A percentile compares a stretch with the other conserved stretches of the same genome.
These are phyloP conservation scores for Bucco capensis DNA, from an alignment of 2,113 vertebrate species.

Conservation along the genomic window DNA sequence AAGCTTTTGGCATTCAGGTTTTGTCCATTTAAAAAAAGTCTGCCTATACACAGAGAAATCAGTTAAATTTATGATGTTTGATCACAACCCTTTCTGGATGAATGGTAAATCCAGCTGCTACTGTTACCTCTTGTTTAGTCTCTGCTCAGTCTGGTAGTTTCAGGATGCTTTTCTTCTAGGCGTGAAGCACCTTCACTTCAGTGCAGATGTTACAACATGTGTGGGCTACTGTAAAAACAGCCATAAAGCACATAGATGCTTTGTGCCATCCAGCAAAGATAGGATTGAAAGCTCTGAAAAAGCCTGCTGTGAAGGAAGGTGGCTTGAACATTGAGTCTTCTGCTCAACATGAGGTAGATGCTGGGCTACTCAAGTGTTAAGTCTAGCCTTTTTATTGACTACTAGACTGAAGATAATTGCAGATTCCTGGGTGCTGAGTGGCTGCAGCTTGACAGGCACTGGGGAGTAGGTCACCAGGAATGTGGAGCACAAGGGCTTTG, in stretches of 20 bases:
- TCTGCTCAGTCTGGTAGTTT: neutral
- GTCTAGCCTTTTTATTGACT: slow-evolving; percentile 15
- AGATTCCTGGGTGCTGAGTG: slow-evolving; percentile 63
- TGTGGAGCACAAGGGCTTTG: slow-evolving; percentile 30
- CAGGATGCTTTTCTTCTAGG: neutral
- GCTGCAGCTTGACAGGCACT: neutral
- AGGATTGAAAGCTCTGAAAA: neutral
- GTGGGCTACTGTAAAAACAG: neutral
- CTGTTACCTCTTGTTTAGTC: neutral
- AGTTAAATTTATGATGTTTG: neutral
- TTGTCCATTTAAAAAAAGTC: neutral
- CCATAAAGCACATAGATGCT: neutral
- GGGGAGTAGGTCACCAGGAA: slow-evolving; percentile 29
- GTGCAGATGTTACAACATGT: neutral
- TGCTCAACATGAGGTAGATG: neutral
- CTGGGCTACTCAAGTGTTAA: neutral
- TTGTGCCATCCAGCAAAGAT: neutral
- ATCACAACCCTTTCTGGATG: neutral
- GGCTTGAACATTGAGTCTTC: neutral
- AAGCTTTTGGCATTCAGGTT: neutral
- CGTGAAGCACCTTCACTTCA: neutral
- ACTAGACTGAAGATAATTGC: slow-evolving; percentile 55
- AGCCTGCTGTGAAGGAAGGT: neutral
- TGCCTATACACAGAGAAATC: neutral
- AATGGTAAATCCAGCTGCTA: neutral